phyloP scores from a whole-genome alignment of 2,888 invertebrate species.

The Leucania comma region DNA sequence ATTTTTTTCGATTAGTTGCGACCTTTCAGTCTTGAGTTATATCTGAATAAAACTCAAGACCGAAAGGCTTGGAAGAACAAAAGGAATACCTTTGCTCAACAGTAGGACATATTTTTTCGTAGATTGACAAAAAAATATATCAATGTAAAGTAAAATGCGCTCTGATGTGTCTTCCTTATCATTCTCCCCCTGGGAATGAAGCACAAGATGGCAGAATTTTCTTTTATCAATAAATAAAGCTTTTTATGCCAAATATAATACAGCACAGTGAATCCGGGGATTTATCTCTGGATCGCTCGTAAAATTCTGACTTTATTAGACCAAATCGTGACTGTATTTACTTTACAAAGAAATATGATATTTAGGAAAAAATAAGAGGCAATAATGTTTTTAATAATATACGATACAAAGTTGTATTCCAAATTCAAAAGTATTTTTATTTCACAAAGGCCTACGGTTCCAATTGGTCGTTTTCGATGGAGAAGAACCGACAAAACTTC shows the following conservation, averaged over 20 bases:
- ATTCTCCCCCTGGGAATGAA: neutral
- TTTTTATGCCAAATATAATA: neutral
- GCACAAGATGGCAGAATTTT: neutral
- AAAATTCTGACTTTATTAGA: constrained; percentile 1
- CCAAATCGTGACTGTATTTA: constrained; percentile 8
- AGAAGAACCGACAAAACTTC: too few relatives aligned
- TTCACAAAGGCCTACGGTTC: too few relatives aligned
- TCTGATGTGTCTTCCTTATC: neutral
- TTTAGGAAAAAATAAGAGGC: neutral
- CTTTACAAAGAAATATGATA: neutral
- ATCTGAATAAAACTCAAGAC: too few relatives aligned
- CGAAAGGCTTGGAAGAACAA: neutral
- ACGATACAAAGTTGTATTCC: too few relatives aligned
- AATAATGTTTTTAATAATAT: too few relatives aligned
- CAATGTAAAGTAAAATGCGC: constrained; percentile 10
- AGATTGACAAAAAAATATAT: neutral
- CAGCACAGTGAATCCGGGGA: neutral
- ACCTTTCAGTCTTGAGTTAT: too few relatives aligned
- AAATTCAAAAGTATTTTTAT: too few relatives aligned
- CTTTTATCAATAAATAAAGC: constrained; percentile 34
- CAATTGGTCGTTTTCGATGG: too few relatives aligned
- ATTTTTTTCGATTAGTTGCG: too few relatives aligned
- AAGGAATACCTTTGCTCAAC: neutral
- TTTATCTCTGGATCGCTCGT: constrained; percentile 2
- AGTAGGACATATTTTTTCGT: neutral